These are phyloP conservation scores for Cataglyphis altisquamis DNA, from an alignment of 2,888 invertebrate genomes.

Conservation along the genomic window DNA sequence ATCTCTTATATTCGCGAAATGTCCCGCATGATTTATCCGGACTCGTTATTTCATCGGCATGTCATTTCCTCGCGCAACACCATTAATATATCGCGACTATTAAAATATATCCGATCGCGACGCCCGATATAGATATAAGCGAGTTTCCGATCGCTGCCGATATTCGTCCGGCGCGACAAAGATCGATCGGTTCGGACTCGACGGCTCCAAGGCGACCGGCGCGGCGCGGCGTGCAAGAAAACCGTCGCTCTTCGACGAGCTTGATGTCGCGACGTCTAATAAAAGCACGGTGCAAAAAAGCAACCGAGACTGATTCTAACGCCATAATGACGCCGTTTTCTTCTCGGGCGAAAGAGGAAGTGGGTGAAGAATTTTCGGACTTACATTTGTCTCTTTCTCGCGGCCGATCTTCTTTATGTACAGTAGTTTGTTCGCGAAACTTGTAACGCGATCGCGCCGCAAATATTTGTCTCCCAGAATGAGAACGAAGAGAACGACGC, in stretches of 20 bases:
- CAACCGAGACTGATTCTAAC: conserved; percentile 48
- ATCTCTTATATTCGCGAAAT: conserved; percentile 20
- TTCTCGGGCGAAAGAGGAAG: background rate
- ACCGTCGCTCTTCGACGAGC: conserved; percentile 34
- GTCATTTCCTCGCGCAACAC: conserved; percentile 15
- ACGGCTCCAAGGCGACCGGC: conserved; percentile 24
- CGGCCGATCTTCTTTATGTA: conserved; percentile 19
- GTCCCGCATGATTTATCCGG: background rate
- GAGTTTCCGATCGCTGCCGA: conserved; percentile 49
- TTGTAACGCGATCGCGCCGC: conserved; percentile 27
- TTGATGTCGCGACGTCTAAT: conserved; percentile 61
- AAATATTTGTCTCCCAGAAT: conserved; percentile 52
- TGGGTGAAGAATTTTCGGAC: conserved; percentile 39
- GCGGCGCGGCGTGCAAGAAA: conserved; percentile 31
- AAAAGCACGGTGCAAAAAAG: conserved; percentile 59
- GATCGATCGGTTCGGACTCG: conserved; percentile 57
- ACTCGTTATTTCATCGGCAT: conserved; percentile 15
- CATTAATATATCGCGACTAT: conserved; percentile 51
- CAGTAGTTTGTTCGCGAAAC: conserved; percentile 25
- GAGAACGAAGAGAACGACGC: conserved; percentile 37
- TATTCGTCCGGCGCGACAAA: conserved; percentile 28
- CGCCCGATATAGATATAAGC: conserved; percentile 21
- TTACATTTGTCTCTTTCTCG: conserved; percentile 35
- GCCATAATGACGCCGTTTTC: conserved; percentile 58
- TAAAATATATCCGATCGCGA: conserved; percentile 19